A percentile compares a stretch with the other conserved stretches of the same genome.
Conservation (phyloP, 2,888 invertebrate genomes). For the Eueremaeus valkanovi region DNA sequence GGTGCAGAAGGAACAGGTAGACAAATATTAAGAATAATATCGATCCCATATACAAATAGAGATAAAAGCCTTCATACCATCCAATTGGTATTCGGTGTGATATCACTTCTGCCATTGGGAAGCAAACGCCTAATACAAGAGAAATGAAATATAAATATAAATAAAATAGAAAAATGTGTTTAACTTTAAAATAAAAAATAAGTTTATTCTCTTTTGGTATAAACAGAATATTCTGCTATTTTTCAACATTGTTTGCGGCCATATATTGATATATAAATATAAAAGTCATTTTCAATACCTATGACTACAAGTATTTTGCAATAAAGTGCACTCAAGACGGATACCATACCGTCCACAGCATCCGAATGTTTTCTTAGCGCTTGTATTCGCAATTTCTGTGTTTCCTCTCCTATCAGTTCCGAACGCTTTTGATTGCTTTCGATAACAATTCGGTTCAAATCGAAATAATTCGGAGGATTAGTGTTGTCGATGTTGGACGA, state of each 20-base stretch:
- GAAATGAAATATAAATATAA: not conserved
- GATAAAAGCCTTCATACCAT: constrained; percentile 85
- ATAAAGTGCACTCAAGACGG: constrained; percentile 85
- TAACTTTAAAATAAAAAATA: not conserved
- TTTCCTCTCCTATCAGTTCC: not conserved
- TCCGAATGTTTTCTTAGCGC: constrained; percentile 26
- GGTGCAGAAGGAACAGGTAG: constrained; percentile 57
- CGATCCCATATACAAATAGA: constrained; percentile 79
- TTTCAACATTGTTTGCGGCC: no score
- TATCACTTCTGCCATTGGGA: constrained; percentile 93
- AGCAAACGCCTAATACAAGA: constrained; percentile 68
- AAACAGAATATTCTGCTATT: no score
- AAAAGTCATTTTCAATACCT: constrained; percentile 32
- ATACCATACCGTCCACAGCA: constrained; percentile 72
- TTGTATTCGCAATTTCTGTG: not conserved
- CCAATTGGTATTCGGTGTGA: constrained; percentile 89
- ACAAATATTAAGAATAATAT: constrained; percentile 79
- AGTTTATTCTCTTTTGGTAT: no score
- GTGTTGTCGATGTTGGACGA: not conserved
- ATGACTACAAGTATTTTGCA: constrained; percentile 88
- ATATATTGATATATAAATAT: no score
- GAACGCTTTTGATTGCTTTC: not conserved
- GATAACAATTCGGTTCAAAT: constrained; percentile 15
- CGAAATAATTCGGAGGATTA: constrained; percentile 17
- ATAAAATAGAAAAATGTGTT: not conserved